Percentiles rank a stretch among this genome's conserved stretches.
Evolutionary conservation across 2,113 vertebrate species (phyloP).

Genomic region (Nicator chloris): DNA sequence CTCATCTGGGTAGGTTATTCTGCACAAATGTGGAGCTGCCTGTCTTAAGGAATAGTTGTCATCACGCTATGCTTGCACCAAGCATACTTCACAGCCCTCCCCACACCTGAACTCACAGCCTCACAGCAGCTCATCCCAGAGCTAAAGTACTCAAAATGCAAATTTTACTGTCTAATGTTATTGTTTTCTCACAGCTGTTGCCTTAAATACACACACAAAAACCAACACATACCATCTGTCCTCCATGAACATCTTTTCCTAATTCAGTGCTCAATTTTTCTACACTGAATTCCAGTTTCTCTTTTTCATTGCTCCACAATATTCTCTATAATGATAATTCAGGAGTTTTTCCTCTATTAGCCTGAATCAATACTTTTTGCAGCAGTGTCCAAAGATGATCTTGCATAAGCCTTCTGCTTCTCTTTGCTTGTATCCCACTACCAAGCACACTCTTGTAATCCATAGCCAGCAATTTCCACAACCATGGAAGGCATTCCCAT

Average conservation of each 20-base stretch:
- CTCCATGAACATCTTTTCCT: neutral
- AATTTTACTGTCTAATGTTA: neutral
- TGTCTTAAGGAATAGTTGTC: neutral
- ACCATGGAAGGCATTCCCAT: neutral
- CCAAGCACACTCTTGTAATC: neutral
- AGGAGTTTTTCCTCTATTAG: neutral
- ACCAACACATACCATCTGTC: fast-evolving
- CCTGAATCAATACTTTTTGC: neutral
- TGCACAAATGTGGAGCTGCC: neutral
- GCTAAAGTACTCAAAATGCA: neutral
- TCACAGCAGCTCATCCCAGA: neutral
- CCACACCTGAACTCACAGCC: neutral
- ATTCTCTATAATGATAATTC: neutral
- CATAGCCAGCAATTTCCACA: neutral
- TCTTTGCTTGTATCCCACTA: neutral
- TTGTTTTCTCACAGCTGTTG: neutral
- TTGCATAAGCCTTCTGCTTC: neutral
- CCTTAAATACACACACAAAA: neutral
- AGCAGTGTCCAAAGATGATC: neutral
- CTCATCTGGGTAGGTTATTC: neutral
- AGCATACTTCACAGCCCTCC: neutral
- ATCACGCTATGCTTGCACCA: neutral
- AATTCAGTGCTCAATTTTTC: neutral
- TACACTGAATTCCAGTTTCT: neutral
- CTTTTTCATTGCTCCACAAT: neutral